Evolutionary conservation across 2,888 invertebrate genomes (phyloP).

Genomic region (Cecidostiba fungosa): DNA sequence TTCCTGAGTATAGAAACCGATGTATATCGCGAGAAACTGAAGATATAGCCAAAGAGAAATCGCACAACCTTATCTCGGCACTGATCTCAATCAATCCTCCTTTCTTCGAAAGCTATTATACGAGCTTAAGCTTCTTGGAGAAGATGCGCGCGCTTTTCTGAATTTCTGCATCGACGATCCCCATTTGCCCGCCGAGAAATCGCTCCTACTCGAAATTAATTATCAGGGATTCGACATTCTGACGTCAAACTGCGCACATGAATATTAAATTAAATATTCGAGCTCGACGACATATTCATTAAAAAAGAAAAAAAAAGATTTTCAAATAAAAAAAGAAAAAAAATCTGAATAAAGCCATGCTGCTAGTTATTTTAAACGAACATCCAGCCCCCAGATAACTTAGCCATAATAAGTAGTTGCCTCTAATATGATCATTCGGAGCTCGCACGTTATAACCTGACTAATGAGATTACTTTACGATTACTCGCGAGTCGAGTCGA

Average conservation of each 20-base stretch:
- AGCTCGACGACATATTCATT: not conserved
- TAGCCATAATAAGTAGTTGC: slow-evolving; percentile 41
- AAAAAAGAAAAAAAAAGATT: not conserved
- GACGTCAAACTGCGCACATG: not conserved
- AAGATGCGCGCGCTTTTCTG: slow-evolving; percentile 28
- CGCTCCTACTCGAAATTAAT: slow-evolving; percentile 53
- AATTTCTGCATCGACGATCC: slow-evolving; percentile 38
- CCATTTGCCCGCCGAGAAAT: slow-evolving; percentile 49
- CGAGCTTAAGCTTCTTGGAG: not conserved
- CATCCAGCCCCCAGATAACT: slow-evolving; percentile 16
- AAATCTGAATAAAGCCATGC: not conserved
- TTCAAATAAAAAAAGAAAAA: not conserved
- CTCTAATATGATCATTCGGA: slow-evolving; percentile 67
- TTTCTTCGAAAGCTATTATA: slow-evolving; percentile 32
- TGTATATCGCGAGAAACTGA: slow-evolving; percentile 35
- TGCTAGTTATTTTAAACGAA: slow-evolving; percentile 23
- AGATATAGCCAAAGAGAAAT: slow-evolving; percentile 1
- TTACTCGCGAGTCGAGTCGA: slow-evolving; percentile 55
- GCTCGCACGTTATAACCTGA: slow-evolving; percentile 63
- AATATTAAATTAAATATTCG: not conserved
- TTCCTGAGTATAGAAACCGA: too few relatives aligned
- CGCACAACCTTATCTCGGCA: slow-evolving; percentile 42
- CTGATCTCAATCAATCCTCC: slow-evolving; percentile 58
- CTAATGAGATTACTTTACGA: slow-evolving; percentile 67
- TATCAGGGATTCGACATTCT: slow-evolving; percentile 16